Conservation (phyloP, 2,888 invertebrate species). For the Ptycholaimellus sp. region DNA sequence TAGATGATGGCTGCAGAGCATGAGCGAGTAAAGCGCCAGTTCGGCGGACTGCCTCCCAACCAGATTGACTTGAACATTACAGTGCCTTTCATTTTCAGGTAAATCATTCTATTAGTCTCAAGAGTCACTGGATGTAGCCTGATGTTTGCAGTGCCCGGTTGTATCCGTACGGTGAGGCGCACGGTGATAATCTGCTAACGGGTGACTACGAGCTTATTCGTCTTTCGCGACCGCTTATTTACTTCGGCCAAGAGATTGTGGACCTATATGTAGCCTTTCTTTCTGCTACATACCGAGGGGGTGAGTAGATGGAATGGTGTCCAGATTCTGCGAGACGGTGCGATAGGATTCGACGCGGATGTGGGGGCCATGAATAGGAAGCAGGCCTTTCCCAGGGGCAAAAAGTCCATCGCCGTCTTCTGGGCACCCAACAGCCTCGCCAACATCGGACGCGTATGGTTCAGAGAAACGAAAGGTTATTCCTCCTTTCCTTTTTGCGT, state of each 20-base stretch:
- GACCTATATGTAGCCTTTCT: too few species aligned
- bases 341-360: conserved; percentile 10
- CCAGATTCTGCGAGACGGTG: conserved; percentile 19
- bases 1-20: too few species aligned
- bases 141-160: too few species aligned
- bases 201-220: too few species aligned
- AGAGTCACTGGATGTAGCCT: too few species aligned
- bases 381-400: conserved; percentile 7
- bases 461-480: conserved; percentile 19
- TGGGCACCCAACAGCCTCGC: conserved; percentile 13
- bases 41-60: neutral
- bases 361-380: neutral
- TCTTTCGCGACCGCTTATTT: too few species aligned
- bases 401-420: conserved; percentile 19
- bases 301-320: too few species aligned
- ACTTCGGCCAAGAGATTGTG: too few species aligned
- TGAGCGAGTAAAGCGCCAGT: neutral
- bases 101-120: too few species aligned
- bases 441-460: conserved; percentile 16
- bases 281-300: too few species aligned
- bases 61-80: conserved; percentile 20
- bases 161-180: conserved; percentile 21
- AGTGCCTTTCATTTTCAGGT: conserved; percentile 24
- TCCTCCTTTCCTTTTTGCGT: neutral
- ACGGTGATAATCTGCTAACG: too few species aligned